phyloP scores from a whole-genome alignment of 2,113 vertebrate genomes.

The Oreochromis spilurus region DNA sequence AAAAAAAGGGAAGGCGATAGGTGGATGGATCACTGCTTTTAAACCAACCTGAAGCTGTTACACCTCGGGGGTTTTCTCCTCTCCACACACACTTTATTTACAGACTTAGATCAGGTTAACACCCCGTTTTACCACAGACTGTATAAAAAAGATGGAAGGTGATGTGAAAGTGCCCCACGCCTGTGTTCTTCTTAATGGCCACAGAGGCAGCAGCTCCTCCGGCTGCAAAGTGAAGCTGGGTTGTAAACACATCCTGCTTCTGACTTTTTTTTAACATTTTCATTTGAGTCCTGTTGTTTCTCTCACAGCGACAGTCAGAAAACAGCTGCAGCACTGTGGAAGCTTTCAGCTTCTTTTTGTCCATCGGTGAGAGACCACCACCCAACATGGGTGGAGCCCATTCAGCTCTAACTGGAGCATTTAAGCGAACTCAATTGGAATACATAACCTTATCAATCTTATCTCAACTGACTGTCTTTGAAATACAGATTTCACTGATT shows the following conservation, averaged over 20 bases:
- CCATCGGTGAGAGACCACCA: not conserved
- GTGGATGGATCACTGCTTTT: not conserved
- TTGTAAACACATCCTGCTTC: not conserved
- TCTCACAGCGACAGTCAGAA: not conserved
- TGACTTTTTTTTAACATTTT: not conserved
- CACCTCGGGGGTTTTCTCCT: not conserved
- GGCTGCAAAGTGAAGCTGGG: not conserved
- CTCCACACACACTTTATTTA: not conserved
- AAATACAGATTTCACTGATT: not conserved
- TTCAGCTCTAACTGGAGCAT: not conserved
- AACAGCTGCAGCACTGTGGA: not conserved
- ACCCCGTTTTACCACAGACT: not conserved
- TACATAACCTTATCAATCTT: not conserved
- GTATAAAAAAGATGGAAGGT: not conserved
- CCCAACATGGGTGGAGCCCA: not conserved
- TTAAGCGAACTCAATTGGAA: not conserved
- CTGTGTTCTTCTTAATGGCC: not conserved
- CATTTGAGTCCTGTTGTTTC: not conserved
- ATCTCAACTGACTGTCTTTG: not conserved
- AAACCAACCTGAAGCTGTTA: not conserved
- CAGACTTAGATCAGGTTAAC: not conserved
- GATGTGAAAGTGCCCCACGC: not conserved
- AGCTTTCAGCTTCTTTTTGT: not conserved
- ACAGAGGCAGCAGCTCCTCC: accelerated
- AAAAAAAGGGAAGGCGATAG: not conserved